These are phyloP conservation scores for Andrena hattorfiana DNA, from an alignment of 2,888 invertebrate species.

Conservation along the genomic window DNA sequence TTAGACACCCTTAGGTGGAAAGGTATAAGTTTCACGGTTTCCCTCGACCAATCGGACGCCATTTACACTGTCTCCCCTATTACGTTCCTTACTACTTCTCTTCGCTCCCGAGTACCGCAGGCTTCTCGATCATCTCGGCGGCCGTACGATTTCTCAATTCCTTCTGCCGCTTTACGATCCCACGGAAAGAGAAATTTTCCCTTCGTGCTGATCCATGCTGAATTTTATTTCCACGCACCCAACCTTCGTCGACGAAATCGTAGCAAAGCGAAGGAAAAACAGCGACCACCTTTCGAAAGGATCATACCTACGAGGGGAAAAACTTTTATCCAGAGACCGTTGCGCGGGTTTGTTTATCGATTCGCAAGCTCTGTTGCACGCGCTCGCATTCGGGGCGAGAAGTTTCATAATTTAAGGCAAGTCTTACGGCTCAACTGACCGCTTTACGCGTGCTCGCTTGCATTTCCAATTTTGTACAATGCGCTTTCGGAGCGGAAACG, in stretches of 20 bases:
- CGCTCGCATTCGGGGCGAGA: no score
- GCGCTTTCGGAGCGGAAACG: no score
- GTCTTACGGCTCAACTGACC: no score
- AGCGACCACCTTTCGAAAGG: constrained; percentile 8
- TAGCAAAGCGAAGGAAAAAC: constrained; percentile 24
- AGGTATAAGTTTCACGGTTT: constrained; percentile 12
- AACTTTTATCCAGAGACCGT: background rate
- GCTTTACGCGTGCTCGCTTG: no score
- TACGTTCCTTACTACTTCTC: background rate
- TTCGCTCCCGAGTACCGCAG: background rate
- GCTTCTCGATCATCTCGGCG: background rate
- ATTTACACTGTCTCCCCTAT: background rate
- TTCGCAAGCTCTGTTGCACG: background rate
- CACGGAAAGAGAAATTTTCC: background rate
- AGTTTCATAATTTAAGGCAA: no score
- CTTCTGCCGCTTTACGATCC: constrained; percentile 36
- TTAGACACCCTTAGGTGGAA: background rate
- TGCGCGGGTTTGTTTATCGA: background rate
- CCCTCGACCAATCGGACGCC: background rate
- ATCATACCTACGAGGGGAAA: background rate
- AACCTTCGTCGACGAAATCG: background rate
- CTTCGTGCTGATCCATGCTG: constrained; percentile 24
- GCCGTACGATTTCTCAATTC: constrained; percentile 16
- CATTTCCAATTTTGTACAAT: no score
- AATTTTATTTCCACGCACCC: constrained; percentile 40